Percentiles rank a stretch among this genome's conserved stretches.
phyloP scores from a whole-genome alignment of 1,140 invertebrate species.

The Drosophila obscura region DNA sequence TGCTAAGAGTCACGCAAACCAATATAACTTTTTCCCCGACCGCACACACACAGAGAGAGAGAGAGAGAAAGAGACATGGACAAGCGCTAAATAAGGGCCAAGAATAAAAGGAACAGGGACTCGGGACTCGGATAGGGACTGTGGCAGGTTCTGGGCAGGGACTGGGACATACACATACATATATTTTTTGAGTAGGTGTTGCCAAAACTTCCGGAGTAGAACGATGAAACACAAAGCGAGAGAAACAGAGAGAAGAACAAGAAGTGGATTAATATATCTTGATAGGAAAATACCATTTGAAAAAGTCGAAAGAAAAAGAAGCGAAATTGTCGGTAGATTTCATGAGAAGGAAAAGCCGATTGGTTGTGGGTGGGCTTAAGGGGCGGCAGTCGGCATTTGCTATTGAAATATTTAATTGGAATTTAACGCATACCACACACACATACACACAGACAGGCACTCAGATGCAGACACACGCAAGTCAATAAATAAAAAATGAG shows the following conservation, averaged over 20 bases:
- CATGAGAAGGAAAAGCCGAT: slow-evolving; percentile 23
- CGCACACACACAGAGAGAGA: slow-evolving; percentile 57
- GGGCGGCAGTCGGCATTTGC: slow-evolving; percentile 33
- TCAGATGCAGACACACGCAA: slow-evolving; percentile 18
- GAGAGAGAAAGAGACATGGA: slow-evolving; percentile 61
- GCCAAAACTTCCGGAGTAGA: slow-evolving; percentile 73
- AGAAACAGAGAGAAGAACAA: slow-evolving; percentile 31
- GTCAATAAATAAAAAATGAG: slow-evolving; percentile 76
- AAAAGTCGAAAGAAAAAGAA: slow-evolving; percentile 40
- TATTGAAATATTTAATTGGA: slow-evolving; percentile 82
- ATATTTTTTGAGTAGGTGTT: slow-evolving; percentile 74
- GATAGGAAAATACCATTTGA: slow-evolving; percentile 65
- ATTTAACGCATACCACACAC: slow-evolving; percentile 76
- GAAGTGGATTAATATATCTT: slow-evolving; percentile 81
- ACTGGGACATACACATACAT: slow-evolving; percentile 30
- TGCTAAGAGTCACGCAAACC: slow-evolving; percentile 81
- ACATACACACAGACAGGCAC: slow-evolving; percentile 4
- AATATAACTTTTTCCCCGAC: slow-evolving; percentile 80
- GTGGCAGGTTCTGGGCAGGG: background rate
- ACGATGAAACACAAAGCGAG: slow-evolving; percentile 35
- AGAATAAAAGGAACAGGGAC: slow-evolving; percentile 13
- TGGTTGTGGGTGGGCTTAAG: slow-evolving; percentile 33
- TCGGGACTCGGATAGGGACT: background rate
- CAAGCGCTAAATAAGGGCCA: slow-evolving; percentile 40
- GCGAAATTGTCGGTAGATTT: slow-evolving; percentile 39